phyloP scores from a whole-genome alignment of 2,888 invertebrate species.

The Siphlonurus alternatus region DNA sequence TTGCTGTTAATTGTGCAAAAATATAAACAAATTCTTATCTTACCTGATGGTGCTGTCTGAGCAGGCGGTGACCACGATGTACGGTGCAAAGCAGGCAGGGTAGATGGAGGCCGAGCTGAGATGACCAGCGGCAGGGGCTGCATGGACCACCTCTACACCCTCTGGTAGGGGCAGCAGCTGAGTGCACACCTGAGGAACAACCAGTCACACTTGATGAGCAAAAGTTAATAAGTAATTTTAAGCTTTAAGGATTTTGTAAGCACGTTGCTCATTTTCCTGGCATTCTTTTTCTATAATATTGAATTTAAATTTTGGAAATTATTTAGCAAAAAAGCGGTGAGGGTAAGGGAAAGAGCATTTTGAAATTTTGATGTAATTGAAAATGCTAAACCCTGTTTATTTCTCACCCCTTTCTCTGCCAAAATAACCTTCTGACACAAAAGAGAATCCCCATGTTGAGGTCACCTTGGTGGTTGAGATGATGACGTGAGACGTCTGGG shows the following conservation, averaged over 20 bases:
- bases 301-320: too few species aligned
- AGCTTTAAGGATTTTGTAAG: too few species aligned
- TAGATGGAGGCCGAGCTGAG: constrained; percentile 95
- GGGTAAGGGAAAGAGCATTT: too few species aligned
- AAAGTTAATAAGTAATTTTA: neutral
- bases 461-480: constrained; percentile 77
- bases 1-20: too few species aligned
- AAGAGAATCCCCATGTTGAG: too few species aligned
- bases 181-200: constrained; percentile 54
- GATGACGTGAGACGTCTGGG: constrained; percentile 47
- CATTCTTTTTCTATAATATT: too few species aligned
- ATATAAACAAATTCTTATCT: constrained; percentile 6
- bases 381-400: too few species aligned
- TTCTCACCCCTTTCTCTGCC: too few species aligned
- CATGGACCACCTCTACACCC: constrained; percentile 83
- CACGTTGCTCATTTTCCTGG: too few species aligned
- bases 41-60: constrained; percentile 72
- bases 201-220: neutral
- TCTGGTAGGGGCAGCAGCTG: constrained; percentile 75
- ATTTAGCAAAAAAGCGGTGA: too few species aligned
- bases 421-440: too few species aligned
- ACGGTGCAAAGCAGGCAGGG: constrained; percentile 97
- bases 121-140: constrained; percentile 91
- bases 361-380: too few species aligned
- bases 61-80: constrained; percentile 89